These are phyloP conservation scores for Spicauda simplicius DNA, from an alignment of 2,888 invertebrate genomes.

Conservation along the genomic window DNA sequence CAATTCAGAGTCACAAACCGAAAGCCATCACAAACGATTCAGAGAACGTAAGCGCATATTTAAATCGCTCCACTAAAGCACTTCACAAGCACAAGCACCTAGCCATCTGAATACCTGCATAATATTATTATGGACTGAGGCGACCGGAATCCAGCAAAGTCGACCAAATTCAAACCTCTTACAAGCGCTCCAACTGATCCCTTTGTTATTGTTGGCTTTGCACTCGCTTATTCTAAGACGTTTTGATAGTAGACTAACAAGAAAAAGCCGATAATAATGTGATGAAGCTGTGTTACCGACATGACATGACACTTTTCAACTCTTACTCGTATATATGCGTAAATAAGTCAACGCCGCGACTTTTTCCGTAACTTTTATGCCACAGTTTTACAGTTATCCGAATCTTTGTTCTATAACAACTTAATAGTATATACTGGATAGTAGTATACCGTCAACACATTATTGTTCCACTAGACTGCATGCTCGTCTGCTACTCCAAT, in stretches of 20 bases:
- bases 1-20: neutral
- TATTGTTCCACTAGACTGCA: too few species aligned
- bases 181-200: slow-evolving; percentile 18
- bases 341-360: too few species aligned
- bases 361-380: too few species aligned
- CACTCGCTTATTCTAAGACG: slow-evolving; percentile 2
- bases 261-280: neutral
- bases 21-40: neutral
- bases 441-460: too few species aligned
- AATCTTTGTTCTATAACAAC: too few species aligned
- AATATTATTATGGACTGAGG: neutral
- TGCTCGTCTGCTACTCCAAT: too few species aligned
- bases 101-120: slow-evolving; percentile 4
- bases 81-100: slow-evolving; percentile 23
- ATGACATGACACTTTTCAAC: neutral
- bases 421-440: too few species aligned
- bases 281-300: neutral
- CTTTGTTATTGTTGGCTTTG: slow-evolving; percentile 30
- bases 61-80: slow-evolving; percentile 33
- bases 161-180: slow-evolving; percentile 32
- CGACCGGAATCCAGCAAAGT: slow-evolving; percentile 10
- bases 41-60: slow-evolving; percentile 28
- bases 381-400: too few species aligned
- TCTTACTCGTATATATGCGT: neutral
- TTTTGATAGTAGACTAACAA: slow-evolving; percentile 1